phyloP scores from a whole-genome alignment of 2,888 invertebrate species.

The Polyommatus icarus region DNA sequence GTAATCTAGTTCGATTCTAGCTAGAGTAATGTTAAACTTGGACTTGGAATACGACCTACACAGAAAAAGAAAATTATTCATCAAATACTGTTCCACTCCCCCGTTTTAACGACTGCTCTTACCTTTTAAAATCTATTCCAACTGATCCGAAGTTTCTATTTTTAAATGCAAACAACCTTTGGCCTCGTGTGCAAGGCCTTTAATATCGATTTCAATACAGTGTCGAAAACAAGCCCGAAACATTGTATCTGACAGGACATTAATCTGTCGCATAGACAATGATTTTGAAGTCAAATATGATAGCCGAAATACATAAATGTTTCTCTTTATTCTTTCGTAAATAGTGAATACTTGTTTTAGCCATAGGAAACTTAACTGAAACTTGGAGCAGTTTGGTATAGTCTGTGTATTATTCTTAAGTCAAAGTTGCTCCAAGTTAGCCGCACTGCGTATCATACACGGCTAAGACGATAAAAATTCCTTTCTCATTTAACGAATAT shows the following conservation, averaged over 20 bases:
- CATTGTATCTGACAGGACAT: neutral
- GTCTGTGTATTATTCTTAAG: too few species aligned
- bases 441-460: too few species aligned
- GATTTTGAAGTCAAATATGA: neutral
- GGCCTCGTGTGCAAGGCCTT: constrained; percentile 11
- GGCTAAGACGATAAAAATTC: too few species aligned
- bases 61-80: neutral
- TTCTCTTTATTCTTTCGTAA: neutral
- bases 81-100: neutral
- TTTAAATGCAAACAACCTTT: constrained; percentile 7
- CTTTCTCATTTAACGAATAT: too few species aligned
- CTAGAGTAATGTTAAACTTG: too few species aligned
- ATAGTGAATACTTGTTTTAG: too few species aligned
- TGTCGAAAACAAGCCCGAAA: constrained; percentile 11
- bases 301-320: neutral
- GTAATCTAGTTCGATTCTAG: too few species aligned
- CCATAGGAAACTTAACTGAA: neutral
- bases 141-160: neutral
- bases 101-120: constrained; percentile 6
- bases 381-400: neutral
- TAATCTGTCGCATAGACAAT: neutral
- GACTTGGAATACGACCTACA: neutral
- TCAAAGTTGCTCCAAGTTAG: too few species aligned
- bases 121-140: neutral
- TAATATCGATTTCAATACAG: neutral